Conservation (phyloP, 2,113 vertebrate genomes). For the Tragelaphus scriptus region DNA sequence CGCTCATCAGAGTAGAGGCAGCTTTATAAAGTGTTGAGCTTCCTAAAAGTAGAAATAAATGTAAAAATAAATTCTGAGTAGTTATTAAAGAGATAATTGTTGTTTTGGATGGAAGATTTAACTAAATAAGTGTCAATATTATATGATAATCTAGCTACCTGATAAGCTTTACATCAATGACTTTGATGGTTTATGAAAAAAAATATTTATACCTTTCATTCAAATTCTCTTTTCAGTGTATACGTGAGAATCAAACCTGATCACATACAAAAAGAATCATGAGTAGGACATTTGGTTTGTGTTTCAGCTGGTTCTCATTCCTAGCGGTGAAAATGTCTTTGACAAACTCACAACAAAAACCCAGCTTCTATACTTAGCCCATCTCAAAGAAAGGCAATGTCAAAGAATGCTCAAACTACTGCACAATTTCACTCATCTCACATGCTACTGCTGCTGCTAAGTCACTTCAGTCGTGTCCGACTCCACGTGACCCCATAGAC, state of each 20-base stretch:
- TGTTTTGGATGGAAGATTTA: not conserved
- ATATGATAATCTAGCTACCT: not conserved
- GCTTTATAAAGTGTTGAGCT: not conserved
- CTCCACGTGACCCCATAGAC: too few species aligned
- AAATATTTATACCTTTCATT: not conserved
- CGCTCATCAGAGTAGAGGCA: not conserved
- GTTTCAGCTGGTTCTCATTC: not conserved
- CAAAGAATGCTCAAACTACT: not conserved
- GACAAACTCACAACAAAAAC: not conserved
- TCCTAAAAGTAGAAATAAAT: conserved; percentile 15
- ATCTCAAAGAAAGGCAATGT: not conserved
- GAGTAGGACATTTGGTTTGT: not conserved
- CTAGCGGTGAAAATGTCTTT: not conserved
- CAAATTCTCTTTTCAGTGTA: not conserved
- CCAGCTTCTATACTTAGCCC: not conserved
- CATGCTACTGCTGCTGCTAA: too few species aligned
- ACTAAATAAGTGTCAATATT: not conserved
- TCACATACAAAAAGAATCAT: not conserved
- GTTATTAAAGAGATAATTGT: not conserved
- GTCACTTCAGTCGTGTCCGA: too few species aligned
- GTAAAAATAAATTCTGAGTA: not conserved
- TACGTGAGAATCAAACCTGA: not conserved
- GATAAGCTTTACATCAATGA: not conserved
- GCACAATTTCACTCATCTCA: not conserved
- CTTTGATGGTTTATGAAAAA: not conserved